Evolutionary conservation across 2,888 invertebrate genomes (phyloP).

Genomic region (Calameuta pallipes): DNA sequence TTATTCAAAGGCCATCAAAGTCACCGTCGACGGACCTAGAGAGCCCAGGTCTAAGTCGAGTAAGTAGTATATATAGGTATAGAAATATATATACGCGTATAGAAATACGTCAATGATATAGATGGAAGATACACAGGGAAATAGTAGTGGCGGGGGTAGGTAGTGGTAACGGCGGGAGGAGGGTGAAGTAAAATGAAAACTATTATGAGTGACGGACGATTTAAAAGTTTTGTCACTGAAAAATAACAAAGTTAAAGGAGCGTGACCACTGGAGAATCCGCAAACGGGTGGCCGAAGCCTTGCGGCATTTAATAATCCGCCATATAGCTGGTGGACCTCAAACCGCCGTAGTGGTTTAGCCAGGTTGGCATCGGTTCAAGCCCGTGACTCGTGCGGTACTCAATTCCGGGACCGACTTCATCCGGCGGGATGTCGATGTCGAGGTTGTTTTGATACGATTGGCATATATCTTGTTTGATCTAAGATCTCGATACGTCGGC

Average conservation of each 20-base stretch:
- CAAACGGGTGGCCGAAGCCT: conserved; percentile 54
- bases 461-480: background rate
- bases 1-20: conserved; percentile 97
- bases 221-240: background rate
- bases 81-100: background rate
- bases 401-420: background rate
- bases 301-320: conserved; percentile 62
- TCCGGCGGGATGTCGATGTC: background rate
- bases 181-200: background rate
- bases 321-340: conserved; percentile 61
- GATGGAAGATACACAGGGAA: background rate
- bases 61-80: conserved; percentile 74
- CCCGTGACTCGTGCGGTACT: conserved; percentile 21
- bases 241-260: conserved; percentile 14
- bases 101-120: background rate
- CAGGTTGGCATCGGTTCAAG: conserved; percentile 47
- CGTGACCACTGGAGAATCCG: conserved; percentile 52
- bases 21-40: conserved; percentile 98
- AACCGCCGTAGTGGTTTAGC: conserved; percentile 53
- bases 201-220: background rate
- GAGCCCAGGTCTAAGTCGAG: conserved; percentile 97
- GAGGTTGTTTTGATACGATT: background rate
- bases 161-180: background rate
- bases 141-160: background rate
- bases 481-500: background rate